Base-by-base conservation (phyloP, 2,797 vertebrate genomes). In the Trematomus bernacchii region DNA sequence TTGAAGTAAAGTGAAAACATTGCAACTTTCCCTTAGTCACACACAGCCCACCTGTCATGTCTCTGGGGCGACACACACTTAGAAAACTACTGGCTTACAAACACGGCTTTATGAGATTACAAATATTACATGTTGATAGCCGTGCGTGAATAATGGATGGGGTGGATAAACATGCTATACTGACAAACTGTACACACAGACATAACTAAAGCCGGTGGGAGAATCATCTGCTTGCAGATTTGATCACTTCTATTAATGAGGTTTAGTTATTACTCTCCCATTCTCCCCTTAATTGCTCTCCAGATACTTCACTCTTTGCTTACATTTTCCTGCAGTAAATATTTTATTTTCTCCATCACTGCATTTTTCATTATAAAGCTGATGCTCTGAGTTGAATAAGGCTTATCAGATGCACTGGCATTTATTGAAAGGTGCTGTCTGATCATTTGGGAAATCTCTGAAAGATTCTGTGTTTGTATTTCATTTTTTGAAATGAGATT, bases 221-320 rank as follows among this genome's bases (percentile, higher is more conserved):
- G 7, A 70, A 15, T 65, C 6, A n/a, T 61, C 51, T 73, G 8
- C 33, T 30, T 13, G 16, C 10, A 19, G 6, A 62, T 82, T 57
- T 83, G 13, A 76, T 80, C 14, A 2, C 12, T 62, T 69, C 44
- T 77, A 79, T 81, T 76, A 54, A 73, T 70, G n/a, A 66, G 21
- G 3, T 66, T 70, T 33, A 61, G 62, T 83, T 66, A 66, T 84
- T 40, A 55, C 55, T 57, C 27, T 60, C 53, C 40, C 53, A 52
- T 66, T 79, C 46, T 70, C 30, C 55, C 7, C 48, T 10, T 75
- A 68, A 66, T 76, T 75, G 71, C 66, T 79, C 67, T 82, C 68
- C 10, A 47, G 50, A n/a, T 48, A 55, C 30, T 65, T 37, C 16
- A 5, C 30, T 73, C 54, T 70, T 10, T 58, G 71, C n/a, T 60